These are phyloP conservation scores for Malurus alboscapulatus DNA, from an alignment of 2,113 vertebrate genomes.

Conservation along the genomic window DNA sequence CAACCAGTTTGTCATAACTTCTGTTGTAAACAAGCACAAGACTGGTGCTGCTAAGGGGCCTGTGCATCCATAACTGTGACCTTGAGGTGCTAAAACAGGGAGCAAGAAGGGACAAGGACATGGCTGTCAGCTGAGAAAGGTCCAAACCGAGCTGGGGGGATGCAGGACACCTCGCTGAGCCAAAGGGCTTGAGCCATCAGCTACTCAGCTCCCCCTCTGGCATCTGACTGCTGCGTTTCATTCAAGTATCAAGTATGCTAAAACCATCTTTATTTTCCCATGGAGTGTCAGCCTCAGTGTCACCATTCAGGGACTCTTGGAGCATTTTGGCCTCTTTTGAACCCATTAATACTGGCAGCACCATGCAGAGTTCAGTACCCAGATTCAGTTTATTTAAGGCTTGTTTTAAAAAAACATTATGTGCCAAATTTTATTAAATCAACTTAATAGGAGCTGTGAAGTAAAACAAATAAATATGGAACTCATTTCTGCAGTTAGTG, in stretches of 20 bases:
- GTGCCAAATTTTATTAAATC: conserved; percentile 65
- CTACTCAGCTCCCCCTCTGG: not conserved
- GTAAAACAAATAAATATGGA: conserved; percentile 72
- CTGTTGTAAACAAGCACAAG: not conserved
- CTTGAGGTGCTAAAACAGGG: not conserved
- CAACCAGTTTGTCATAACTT: not conserved
- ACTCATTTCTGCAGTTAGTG: conserved; percentile 63
- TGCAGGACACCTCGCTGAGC: not conserved
- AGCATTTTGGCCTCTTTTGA: not conserved
- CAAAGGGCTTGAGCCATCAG: not conserved
- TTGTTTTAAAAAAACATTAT: conserved; percentile 53
- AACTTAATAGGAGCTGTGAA: conserved; percentile 65
- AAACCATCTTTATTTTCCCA: not conserved
- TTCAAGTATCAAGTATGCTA: not conserved
- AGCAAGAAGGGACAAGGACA: not conserved
- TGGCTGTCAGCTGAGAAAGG: not conserved
- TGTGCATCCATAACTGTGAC: not conserved
- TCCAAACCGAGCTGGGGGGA: not conserved
- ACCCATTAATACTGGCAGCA: conserved; percentile 1
- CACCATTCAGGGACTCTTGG: not conserved
- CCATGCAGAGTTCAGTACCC: conserved; percentile 18
- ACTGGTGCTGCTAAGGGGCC: not conserved
- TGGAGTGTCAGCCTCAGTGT: not conserved
- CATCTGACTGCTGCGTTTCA: not conserved
- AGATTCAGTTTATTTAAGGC: conserved; percentile 59